Evolutionary conservation across 2,888 invertebrate species (phyloP).

Genomic region (Drosophila fungiperda): DNA sequence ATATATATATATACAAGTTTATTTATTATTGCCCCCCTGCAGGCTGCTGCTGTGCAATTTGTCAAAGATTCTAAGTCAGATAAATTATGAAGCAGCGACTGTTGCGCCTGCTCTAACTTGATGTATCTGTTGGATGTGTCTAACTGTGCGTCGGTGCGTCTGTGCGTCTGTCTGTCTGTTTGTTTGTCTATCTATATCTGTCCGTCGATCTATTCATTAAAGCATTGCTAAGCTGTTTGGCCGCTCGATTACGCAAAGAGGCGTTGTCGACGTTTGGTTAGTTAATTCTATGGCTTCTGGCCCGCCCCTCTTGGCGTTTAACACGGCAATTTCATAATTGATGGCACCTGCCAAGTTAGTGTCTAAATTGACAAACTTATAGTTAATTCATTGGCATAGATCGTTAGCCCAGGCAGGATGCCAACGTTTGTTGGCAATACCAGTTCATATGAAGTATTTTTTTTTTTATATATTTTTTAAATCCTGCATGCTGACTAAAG

Average conservation of each 20-base stretch:
- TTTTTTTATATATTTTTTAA: constrained; percentile 12
- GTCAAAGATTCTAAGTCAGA: constrained; percentile 71
- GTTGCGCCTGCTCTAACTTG: constrained; percentile 20
- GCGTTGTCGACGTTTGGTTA: constrained; percentile 24
- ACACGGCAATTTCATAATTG: constrained; percentile 74
- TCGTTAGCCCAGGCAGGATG: constrained; percentile 37
- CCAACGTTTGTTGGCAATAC: not conserved
- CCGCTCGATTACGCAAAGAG: constrained; percentile 68
- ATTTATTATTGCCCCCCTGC: constrained; percentile 35
- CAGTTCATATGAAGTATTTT: constrained; percentile 8
- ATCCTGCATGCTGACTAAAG: constrained; percentile 39
- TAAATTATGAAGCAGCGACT: constrained; percentile 61
- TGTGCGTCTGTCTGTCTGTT: constrained; percentile 8
- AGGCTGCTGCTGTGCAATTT: constrained; percentile 61
- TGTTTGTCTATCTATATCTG: not conserved
- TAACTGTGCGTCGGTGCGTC: constrained; percentile 6
- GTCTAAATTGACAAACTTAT: constrained; percentile 62
- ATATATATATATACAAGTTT: constrained; percentile 1
- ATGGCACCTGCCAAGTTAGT: constrained; percentile 72
- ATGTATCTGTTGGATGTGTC: constrained; percentile 52
- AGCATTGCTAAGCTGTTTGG: constrained; percentile 47
- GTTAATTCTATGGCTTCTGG: constrained; percentile 29
- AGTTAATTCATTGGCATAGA: constrained; percentile 51
- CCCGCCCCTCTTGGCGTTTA: constrained; percentile 26
- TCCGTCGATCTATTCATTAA: constrained; percentile 52